A percentile compares a stretch with the other conserved stretches of the same genome.
These are phyloP conservation scores for Campylorhamphus procurvoides DNA, from an alignment of 2,113 vertebrate species.

Conservation along the genomic window DNA sequence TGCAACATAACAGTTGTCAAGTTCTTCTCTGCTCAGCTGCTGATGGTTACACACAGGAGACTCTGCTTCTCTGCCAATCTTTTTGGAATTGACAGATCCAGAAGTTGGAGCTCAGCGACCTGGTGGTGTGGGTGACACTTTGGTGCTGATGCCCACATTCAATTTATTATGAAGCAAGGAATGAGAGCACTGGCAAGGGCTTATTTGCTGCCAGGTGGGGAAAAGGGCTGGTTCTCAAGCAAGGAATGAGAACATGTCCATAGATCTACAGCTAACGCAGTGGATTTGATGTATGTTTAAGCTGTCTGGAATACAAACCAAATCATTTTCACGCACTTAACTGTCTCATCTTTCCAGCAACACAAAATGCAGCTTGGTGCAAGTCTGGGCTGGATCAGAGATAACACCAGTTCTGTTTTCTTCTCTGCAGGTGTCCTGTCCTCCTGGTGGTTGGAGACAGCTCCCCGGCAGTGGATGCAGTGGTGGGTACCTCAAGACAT, in stretches of 20 bases:
- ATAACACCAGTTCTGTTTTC: neutral
- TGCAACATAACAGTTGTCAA: neutral
- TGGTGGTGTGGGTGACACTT: fast-evolving
- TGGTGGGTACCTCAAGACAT: conserved; percentile 74
- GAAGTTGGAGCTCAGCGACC: neutral
- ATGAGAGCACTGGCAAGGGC: neutral
- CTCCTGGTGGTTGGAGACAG: conserved; percentile 91
- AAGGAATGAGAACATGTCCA: neutral
- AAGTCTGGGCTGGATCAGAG: neutral
- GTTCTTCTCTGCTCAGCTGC: neutral
- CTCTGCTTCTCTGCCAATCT: neutral
- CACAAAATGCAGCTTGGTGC: neutral
- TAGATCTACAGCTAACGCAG: neutral
- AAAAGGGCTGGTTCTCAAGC: neutral
- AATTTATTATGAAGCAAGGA: neutral
- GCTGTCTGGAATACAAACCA: neutral
- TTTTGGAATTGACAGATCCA: neutral
- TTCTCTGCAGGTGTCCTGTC: conserved; percentile 80
- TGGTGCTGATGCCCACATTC: neutral
- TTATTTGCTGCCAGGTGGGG: neutral
- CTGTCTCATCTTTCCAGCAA: neutral
- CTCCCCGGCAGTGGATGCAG: conserved; percentile 90
- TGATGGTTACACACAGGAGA: neutral
- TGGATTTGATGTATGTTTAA: neutral
- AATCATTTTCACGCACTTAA: neutral